These are phyloP conservation scores for Embiotoca jacksoni DNA, from an alignment of 2,113 vertebrate genomes.

Conservation along the genomic window DNA sequence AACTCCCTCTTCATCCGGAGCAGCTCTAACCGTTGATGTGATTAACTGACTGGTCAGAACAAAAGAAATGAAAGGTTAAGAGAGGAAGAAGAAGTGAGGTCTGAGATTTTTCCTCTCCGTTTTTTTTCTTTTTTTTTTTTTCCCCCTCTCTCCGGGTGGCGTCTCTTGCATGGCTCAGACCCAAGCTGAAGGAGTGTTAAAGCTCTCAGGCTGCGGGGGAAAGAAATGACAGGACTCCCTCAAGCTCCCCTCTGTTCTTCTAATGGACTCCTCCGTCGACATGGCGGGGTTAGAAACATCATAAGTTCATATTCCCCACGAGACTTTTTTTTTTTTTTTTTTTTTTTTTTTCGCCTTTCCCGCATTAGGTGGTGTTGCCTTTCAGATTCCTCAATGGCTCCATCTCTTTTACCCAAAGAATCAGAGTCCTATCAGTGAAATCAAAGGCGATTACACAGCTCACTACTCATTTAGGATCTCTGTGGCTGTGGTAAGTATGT, in stretches of 20 bases:
- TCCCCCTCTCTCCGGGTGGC: conserved; percentile 49
- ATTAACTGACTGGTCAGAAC: conserved; percentile 54
- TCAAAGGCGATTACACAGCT: conserved; percentile 91
- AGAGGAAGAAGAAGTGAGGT: conserved; percentile 47
- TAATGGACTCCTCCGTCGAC: conserved; percentile 88
- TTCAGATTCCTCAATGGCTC: conserved; percentile 85
- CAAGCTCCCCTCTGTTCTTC: conserved; percentile 90
- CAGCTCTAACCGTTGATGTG: conserved; percentile 31
- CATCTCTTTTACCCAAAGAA: conserved; percentile 86
- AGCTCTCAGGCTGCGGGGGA: conserved; percentile 86
- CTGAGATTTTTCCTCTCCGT: conserved; percentile 32
- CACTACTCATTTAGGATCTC: conserved; percentile 94
- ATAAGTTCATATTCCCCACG: conserved; percentile 87
- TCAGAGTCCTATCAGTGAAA: conserved; percentile 90
- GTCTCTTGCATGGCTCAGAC: conserved; percentile 55
- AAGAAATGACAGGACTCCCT: conserved; percentile 86
- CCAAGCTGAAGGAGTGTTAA: conserved; percentile 83
- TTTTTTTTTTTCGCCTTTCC: conserved; percentile 59
- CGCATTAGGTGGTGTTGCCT: conserved; percentile 82
- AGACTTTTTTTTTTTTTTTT: conserved; percentile 82
- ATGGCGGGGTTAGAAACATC: conserved; percentile 87
- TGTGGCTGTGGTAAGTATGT: conserved; percentile 93
- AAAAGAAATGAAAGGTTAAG: conserved; percentile 66
- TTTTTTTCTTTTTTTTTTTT: conserved; percentile 16
- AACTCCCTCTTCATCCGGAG: conserved; percentile 18